A percentile compares a stretch with the other conserved stretches of the same genome.
These are phyloP conservation scores for Palloptera scutellata DNA, from an alignment of 2,888 invertebrate genomes.

Conservation along the genomic window DNA sequence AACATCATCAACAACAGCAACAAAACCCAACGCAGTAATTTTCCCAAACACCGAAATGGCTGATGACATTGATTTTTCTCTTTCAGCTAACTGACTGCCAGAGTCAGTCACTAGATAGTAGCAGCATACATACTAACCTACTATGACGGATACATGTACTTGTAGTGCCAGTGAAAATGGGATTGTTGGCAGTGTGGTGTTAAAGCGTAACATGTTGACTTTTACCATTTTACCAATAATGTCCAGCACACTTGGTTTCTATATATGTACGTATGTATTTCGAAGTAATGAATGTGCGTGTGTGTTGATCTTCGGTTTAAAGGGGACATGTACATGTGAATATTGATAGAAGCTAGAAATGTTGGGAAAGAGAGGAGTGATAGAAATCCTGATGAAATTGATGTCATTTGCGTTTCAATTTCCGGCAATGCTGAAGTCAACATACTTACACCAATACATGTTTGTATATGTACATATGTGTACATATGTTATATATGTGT, in stretches of 20 bases:
- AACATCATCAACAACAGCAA: too few relatives aligned
- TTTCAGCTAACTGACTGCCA: neutral
- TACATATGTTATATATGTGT: slow-evolving; percentile 10
- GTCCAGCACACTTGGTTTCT: neutral
- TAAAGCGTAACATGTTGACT: neutral
- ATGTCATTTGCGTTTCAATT: slow-evolving; percentile 62
- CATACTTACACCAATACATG: neutral
- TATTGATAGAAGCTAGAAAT: neutral
- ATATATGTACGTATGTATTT: neutral
- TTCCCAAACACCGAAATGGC: neutral
- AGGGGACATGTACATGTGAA: neutral
- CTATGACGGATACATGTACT: neutral
- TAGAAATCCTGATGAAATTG: slow-evolving; percentile 60
- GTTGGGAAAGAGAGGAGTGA: neutral
- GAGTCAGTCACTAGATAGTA: too few relatives aligned
- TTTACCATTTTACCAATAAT: neutral
- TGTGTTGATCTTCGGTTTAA: slow-evolving; percentile 2
- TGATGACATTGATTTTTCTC: slow-evolving; percentile 14
- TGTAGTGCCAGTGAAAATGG: slow-evolving; percentile 5
- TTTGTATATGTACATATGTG: slow-evolving; percentile 1
- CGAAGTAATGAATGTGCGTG: neutral
- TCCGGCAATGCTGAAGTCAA: slow-evolving; percentile 50
- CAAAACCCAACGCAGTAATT: too few relatives aligned
- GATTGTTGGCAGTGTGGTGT: neutral
- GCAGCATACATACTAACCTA: neutral